Percentiles rank a stretch among this genome's conserved stretches.
These are phyloP conservation scores for Semnornis frantzii DNA, from an alignment of 2,113 vertebrate genomes.

Conservation along the genomic window DNA sequence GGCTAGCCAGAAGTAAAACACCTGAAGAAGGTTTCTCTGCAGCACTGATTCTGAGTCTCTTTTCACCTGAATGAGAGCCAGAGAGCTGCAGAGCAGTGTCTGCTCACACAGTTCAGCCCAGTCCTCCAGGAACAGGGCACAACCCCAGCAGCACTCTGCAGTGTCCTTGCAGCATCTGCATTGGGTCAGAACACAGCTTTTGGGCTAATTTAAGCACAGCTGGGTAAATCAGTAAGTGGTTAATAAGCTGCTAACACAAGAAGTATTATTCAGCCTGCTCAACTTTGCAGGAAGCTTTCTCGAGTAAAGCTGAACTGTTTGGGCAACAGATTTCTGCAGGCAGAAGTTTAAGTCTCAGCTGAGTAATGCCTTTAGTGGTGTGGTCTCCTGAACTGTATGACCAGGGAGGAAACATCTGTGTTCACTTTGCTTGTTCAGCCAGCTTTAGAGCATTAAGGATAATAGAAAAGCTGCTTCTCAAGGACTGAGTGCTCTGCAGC, in stretches of 20 bases:
- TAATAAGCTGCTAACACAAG: neutral
- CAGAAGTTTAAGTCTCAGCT: neutral
- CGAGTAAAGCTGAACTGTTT: neutral
- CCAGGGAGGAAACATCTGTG: slow-evolving; percentile 58
- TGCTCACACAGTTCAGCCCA: accelerated
- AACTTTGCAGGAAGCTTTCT: neutral
- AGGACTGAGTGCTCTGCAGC: neutral
- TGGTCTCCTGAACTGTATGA: slow-evolving; percentile 6
- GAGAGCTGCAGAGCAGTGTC: neutral
- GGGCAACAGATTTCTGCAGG: neutral
- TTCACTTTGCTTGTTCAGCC: slow-evolving; percentile 51
- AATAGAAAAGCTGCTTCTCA: slow-evolving; percentile 45
- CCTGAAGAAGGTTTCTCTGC: neutral
- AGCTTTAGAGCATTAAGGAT: slow-evolving; percentile 19
- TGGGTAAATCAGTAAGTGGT: neutral
- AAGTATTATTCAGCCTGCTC: neutral
- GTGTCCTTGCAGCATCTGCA: neutral
- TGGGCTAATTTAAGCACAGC: neutral
- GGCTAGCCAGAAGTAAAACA: neutral
- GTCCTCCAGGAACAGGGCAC: neutral
- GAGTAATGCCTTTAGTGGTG: neutral
- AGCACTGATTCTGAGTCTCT: neutral
- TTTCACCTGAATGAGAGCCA: neutral
- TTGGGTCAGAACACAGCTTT: neutral
- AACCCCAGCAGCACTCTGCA: neutral